Percentiles rank a stretch among this genome's conserved stretches.
Conservation (phyloP, 2,113 vertebrate species). For the Datnioides undecimradiatus region DNA sequence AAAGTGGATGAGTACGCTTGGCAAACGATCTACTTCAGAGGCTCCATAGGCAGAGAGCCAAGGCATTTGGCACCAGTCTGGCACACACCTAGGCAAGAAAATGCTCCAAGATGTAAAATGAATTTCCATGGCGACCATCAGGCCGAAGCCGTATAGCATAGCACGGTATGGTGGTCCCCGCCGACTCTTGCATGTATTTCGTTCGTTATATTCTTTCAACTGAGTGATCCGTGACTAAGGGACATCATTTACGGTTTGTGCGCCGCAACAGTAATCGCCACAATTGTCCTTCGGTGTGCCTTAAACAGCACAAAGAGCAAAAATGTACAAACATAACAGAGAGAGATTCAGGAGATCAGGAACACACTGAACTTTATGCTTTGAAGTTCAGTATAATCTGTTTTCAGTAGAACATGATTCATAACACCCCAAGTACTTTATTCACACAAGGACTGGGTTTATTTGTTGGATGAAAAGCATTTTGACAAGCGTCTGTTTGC, state of each 20-base stretch:
- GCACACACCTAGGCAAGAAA: conserved; percentile 64
- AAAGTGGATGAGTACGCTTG: conserved; percentile 79
- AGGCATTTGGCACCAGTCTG: conserved; percentile 61
- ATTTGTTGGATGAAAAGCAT: conserved; percentile 35
- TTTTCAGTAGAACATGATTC: conserved; percentile 34
- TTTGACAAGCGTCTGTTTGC: conserved; percentile 12
- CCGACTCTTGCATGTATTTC: conserved; percentile 23
- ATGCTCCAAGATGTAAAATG: conserved; percentile 24
- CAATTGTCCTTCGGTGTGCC: conserved; percentile 22
- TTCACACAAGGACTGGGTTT: conserved; percentile 11
- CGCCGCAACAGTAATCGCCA: conserved; percentile 13
- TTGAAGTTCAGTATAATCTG: conserved; percentile 44
- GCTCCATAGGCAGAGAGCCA: conserved; percentile 64
- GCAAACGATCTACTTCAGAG: conserved; percentile 65
- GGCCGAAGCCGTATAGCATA: conserved; percentile 15
- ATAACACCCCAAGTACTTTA: conserved; percentile 15
- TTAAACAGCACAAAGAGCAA: conserved; percentile 28
- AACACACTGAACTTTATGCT: conserved; percentile 27
- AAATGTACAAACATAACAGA: conserved; percentile 11
- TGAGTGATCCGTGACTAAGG: conserved; percentile 37
- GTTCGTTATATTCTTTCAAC: conserved; percentile 43
- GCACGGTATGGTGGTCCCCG: neutral
- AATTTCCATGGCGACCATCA: conserved; percentile 15
- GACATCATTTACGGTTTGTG: conserved; percentile 23
- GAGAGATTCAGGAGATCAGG: conserved; percentile 4